Evolutionary conservation across 23 tunicate genomes (phyloP).

Genomic region (Trididemnum clinides): DNA sequence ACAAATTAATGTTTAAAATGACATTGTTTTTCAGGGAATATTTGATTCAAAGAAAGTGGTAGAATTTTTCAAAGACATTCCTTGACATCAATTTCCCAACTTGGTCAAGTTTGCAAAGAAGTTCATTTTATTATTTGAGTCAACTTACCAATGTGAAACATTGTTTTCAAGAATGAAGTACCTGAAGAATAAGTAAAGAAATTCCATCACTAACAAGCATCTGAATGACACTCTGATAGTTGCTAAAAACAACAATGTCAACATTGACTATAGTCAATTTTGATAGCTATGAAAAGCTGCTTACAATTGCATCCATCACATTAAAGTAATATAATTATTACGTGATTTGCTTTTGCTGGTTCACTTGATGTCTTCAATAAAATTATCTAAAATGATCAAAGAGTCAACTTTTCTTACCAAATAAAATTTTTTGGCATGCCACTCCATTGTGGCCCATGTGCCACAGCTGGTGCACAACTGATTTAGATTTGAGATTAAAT

Average conservation of each 20-base stretch:
- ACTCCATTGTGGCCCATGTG: background rate
- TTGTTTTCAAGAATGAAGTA: no score
- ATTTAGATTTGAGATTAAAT: no score
- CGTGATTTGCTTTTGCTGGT: background rate
- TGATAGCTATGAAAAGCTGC: no score
- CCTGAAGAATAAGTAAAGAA: background rate
- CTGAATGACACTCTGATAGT: background rate
- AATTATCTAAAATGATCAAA: background rate
- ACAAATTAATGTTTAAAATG: background rate
- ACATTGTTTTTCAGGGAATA: background rate
- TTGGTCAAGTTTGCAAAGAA: no score
- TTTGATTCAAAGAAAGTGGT: background rate
- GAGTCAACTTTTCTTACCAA: background rate
- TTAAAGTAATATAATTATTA: no score
- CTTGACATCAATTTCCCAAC: background rate
- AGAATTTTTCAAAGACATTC: background rate
- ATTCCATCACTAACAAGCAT: background rate
- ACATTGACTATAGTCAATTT: background rate
- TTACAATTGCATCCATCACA: no score
- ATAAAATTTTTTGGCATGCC: background rate
- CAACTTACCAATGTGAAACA: conserved; percentile 20
- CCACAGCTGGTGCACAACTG: background rate
- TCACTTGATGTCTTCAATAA: background rate
- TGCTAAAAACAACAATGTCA: background rate
- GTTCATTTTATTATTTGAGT: background rate